Evolutionary conservation across 2,888 invertebrate genomes (phyloP).

Genomic region (Heteropelma amictum): DNA sequence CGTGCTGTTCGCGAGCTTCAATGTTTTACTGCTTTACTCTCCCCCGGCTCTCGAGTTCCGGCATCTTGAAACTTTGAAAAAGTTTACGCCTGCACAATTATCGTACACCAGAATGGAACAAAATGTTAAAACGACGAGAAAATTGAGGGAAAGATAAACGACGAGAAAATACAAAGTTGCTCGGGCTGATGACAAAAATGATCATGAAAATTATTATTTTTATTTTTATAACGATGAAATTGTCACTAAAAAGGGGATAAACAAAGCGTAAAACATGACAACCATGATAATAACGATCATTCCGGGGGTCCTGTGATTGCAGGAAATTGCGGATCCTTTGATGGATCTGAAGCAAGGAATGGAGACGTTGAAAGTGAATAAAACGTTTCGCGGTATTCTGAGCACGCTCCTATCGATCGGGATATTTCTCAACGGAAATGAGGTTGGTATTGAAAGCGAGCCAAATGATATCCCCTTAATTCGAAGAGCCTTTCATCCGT

Average conservation of each 20-base stretch:
- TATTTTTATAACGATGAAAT: neutral
- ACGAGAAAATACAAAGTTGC: neutral
- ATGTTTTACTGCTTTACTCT: neutral
- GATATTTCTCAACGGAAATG: constrained; percentile 95
- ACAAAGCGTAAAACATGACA: neutral
- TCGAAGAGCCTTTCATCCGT: constrained; percentile 20
- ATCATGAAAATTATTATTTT: neutral
- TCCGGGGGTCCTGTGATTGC: constrained; percentile 56
- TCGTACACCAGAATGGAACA: constrained; percentile 6
- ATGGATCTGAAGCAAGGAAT: constrained; percentile 99
- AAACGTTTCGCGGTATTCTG: constrained; percentile 96
- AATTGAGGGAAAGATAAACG: neutral
- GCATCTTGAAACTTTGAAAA: constrained; percentile 11
- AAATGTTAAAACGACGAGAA: constrained; percentile 21
- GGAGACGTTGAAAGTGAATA: constrained; percentile 92
- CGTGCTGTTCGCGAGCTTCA: neutral
- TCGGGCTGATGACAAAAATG: constrained; percentile 9
- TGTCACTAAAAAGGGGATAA: neutral
- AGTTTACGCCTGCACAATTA: constrained; percentile 10
- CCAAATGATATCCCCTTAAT: constrained; percentile 75
- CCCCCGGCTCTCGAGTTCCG: neutral
- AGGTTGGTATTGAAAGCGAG: constrained; percentile 75
- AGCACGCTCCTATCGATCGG: constrained; percentile 96
- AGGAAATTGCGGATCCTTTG: constrained; percentile 98
- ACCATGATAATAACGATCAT: neutral